Conservation (phyloP, 1,140 invertebrate genomes). For the Anastatus disparis region DNA sequence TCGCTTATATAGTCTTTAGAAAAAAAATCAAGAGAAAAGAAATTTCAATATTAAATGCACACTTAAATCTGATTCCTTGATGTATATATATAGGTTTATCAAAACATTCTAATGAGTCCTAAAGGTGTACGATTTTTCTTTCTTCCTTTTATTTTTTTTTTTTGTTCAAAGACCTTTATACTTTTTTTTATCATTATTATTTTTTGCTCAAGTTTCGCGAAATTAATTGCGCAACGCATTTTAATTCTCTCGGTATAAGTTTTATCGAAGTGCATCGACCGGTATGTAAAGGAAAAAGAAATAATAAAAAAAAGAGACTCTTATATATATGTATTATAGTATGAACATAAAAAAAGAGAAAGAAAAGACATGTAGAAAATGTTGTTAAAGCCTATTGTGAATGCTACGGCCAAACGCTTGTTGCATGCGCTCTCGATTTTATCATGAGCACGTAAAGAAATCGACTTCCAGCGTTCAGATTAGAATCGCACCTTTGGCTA, state of each 20-base stretch:
- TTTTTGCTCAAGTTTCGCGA: too few relatives aligned
- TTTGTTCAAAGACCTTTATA: too few relatives aligned
- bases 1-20: too few relatives aligned
- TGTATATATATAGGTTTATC: background rate
- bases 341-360: too few relatives aligned
- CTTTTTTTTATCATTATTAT: too few relatives aligned
- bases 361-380: too few relatives aligned
- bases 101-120: background rate
- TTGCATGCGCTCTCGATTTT: slow-evolving; percentile 46
- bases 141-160: background rate
- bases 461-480: slow-evolving; percentile 50
- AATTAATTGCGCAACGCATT: slow-evolving; percentile 34
- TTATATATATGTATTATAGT: too few relatives aligned
- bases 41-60: slow-evolving; percentile 15
- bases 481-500: slow-evolving; percentile 40
- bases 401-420: too few relatives aligned
- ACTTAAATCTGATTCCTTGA: background rate
- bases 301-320: background rate
- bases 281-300: background rate
- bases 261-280: slow-evolving; percentile 32
- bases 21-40: too few relatives aligned
- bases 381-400: slow-evolving; percentile 50
- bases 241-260: slow-evolving; percentile 18
- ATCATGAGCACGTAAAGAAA: slow-evolving; percentile 50
- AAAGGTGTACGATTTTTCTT: background rate